Evolutionary conservation across 2,888 invertebrate genomes (phyloP).

Genomic region (Lamproptera curius): DNA sequence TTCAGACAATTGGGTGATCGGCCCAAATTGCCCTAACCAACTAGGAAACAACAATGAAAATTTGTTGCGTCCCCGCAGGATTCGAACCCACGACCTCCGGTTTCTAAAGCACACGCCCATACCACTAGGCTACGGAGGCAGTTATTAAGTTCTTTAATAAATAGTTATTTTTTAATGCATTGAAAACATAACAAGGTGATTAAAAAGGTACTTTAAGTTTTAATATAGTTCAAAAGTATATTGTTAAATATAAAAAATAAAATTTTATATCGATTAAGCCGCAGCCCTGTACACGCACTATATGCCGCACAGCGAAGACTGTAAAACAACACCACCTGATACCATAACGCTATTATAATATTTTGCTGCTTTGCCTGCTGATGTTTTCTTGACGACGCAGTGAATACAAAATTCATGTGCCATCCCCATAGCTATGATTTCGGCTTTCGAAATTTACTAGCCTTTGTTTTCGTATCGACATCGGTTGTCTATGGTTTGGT

Average conservation of each 20-base stretch:
- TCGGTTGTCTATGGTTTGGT: slow-evolving; percentile 37
- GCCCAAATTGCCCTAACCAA: too few relatives aligned
- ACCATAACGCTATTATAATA: slow-evolving; percentile 77
- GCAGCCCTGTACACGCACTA: slow-evolving; percentile 11
- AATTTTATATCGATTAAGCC: slow-evolving; percentile 33
- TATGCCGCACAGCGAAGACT: slow-evolving; percentile 36
- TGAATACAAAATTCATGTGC: slow-evolving; percentile 69
- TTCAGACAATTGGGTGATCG: too few relatives aligned
- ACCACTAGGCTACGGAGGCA: too few relatives aligned
- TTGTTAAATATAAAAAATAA: too few relatives aligned
- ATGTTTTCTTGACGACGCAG: slow-evolving; percentile 74
- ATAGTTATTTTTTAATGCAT: too few relatives aligned
- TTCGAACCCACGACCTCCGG: too few relatives aligned
- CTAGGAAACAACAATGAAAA: too few relatives aligned
- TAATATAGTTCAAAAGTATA: background rate
- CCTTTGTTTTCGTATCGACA: slow-evolving; percentile 53
- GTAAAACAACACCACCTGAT: slow-evolving; percentile 69
- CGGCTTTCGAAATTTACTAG: slow-evolving; percentile 56
- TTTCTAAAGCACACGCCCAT: too few relatives aligned
- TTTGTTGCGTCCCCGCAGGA: too few relatives aligned
- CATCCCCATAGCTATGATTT: slow-evolving; percentile 35
- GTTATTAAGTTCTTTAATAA: too few relatives aligned
- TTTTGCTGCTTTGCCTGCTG: slow-evolving; percentile 69
- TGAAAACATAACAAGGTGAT: too few relatives aligned
- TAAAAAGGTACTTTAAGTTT: too few relatives aligned